Evolutionary conservation across 2,113 vertebrate species (phyloP).

Genomic region (Danionella cerebrum): DNA sequence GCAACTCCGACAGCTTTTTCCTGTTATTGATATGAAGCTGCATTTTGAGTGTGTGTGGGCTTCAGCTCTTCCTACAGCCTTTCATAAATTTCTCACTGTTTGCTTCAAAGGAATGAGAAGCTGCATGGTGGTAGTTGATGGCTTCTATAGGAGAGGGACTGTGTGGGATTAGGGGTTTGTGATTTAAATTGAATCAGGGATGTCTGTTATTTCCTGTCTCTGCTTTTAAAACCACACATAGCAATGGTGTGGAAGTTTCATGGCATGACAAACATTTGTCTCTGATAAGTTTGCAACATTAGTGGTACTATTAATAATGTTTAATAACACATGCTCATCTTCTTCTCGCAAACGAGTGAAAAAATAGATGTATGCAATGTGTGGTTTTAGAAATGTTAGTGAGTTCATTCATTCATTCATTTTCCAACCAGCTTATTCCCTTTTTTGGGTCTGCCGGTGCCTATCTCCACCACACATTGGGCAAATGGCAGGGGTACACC

Average conservation of each 20-base stretch:
- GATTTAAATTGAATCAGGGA: conserved; percentile 21
- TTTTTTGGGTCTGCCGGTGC: no score
- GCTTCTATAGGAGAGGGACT: background rate
- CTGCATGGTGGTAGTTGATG: background rate
- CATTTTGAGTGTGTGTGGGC: conserved; percentile 43
- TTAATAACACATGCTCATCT: background rate
- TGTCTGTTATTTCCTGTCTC: conserved; percentile 23
- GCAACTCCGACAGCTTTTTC: conserved; percentile 12
- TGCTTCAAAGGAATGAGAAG: conserved; percentile 3
- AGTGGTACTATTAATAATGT: background rate
- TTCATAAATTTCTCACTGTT: conserved; percentile 24
- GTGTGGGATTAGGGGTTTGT: conserved; percentile 29
- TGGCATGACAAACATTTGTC: background rate
- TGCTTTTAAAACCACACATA: conserved; percentile 23
- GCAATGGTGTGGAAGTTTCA: background rate
- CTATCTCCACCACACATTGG: no score
- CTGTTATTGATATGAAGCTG: conserved; percentile 44
- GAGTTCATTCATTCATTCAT: no score
- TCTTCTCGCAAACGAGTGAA: no score
- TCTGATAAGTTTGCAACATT: background rate
- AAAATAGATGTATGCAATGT: no score
- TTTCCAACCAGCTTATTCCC: no score
- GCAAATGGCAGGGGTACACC: no score
- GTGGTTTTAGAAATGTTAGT: no score
- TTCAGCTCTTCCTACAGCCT: conserved; percentile 43